Percentiles rank a stretch among this genome's conserved stretches.
Conservation (phyloP, 2,113 vertebrate genomes). For the Lagenorhynchus albirostris region DNA sequence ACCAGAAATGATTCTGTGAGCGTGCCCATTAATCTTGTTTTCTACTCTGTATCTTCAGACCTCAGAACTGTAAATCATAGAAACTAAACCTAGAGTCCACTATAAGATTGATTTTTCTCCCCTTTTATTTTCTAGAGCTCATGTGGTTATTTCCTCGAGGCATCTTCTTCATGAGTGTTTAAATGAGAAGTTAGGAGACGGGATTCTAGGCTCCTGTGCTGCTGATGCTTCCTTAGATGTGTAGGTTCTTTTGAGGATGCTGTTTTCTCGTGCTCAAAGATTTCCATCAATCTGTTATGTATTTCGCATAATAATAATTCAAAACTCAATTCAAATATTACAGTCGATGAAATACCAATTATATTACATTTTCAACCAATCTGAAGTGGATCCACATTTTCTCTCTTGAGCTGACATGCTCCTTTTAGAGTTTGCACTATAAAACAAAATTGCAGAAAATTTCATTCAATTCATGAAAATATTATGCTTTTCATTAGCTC, state of each 20-base stretch:
- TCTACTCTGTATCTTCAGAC: background rate
- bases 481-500: background rate
- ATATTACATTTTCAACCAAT: background rate
- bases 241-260: background rate
- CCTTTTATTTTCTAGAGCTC: background rate
- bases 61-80: background rate
- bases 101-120: background rate
- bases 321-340: background rate
- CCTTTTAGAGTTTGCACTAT: background rate
- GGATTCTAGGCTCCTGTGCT: background rate
- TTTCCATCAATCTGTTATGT: background rate
- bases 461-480: background rate
- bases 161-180: background rate
- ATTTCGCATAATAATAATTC: background rate
- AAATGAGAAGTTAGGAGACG: background rate
- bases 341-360: background rate
- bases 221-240: background rate
- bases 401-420: background rate
- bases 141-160: background rate
- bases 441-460: background rate
- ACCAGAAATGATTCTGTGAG: background rate
- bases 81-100: background rate
- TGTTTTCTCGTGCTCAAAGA: background rate
- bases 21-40: background rate
- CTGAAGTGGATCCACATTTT: background rate